Conservation (phyloP, 2,797 vertebrate genomes). For the Threskiornis aethiopicus region DNA sequence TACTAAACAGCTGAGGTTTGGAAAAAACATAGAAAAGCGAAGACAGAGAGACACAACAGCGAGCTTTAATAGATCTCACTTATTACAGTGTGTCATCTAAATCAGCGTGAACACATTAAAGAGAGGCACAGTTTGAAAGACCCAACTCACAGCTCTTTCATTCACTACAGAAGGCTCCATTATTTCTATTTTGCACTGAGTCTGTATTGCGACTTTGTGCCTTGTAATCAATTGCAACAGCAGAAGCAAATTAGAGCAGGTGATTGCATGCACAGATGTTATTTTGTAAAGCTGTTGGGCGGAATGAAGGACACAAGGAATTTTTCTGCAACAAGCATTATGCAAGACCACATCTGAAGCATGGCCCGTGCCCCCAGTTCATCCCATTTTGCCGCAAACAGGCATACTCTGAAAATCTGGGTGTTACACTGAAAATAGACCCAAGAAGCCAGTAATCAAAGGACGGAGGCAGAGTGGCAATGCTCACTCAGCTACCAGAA, state of each 20-base stretch:
- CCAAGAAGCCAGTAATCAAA: neutral
- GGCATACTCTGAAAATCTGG: neutral
- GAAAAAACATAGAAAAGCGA: neutral
- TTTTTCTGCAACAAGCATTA: neutral
- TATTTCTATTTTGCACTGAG: neutral
- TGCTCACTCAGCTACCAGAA: neutral
- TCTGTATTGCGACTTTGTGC: neutral
- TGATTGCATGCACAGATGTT: neutral
- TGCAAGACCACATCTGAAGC: neutral
- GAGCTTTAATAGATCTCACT: neutral
- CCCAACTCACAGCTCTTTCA: neutral
- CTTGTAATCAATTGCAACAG: neutral
- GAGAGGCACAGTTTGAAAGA: neutral
- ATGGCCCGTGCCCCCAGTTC: neutral
- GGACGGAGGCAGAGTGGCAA: neutral
- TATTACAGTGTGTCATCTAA: neutral
- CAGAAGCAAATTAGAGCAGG: conserved; percentile 31
- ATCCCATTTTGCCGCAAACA: neutral
- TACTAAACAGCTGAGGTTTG: neutral
- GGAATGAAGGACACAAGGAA: neutral
- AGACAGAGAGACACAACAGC: neutral
- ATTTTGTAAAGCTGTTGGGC: neutral
- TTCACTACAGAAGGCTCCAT: neutral
- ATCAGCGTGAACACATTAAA: neutral
- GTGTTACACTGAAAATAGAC: neutral